phyloP scores from a whole-genome alignment of 2,888 invertebrate genomes.

The Exocentrus adspersus region DNA sequence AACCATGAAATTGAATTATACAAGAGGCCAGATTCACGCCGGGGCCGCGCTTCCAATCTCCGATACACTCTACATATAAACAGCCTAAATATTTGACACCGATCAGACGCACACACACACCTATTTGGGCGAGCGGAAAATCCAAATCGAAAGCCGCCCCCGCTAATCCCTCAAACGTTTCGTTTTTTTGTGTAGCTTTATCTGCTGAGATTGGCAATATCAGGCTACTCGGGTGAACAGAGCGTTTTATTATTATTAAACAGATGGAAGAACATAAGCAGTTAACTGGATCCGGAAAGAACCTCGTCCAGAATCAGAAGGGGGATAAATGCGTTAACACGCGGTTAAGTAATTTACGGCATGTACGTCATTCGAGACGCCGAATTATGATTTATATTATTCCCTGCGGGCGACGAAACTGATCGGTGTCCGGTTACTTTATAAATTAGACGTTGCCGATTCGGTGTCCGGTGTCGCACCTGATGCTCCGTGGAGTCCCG shows the following conservation, averaged over 20 bases:
- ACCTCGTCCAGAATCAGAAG: slow-evolving; percentile 32
- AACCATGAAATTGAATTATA: slow-evolving; percentile 66
- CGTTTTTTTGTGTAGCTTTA: slow-evolving; percentile 31
- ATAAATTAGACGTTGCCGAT: slow-evolving; percentile 43
- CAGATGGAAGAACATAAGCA: too few relatives aligned
- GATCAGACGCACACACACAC: slow-evolving; percentile 49
- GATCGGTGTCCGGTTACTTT: slow-evolving; percentile 43
- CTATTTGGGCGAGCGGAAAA: slow-evolving; percentile 48
- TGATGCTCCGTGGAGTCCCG: slow-evolving; percentile 38
- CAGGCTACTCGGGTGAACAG: too few relatives aligned
- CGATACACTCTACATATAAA: slow-evolving; percentile 42
- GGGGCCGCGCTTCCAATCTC: slow-evolving; percentile 44
- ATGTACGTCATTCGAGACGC: slow-evolving; percentile 37
- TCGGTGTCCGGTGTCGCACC: slow-evolving; percentile 43
- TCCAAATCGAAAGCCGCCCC: slow-evolving; percentile 47
- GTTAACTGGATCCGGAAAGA: slow-evolving; percentile 14
- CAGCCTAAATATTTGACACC: slow-evolving; percentile 47
- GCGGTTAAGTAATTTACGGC: slow-evolving; percentile 12
- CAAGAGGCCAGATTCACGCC: slow-evolving; percentile 58
- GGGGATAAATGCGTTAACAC: slow-evolving; percentile 46
- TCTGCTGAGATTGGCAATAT: slow-evolving; percentile 32
- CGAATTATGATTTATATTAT: slow-evolving; percentile 40
- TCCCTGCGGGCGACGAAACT: slow-evolving; percentile 24
- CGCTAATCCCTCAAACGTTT: slow-evolving; percentile 46
- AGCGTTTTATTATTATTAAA: too few relatives aligned